These are phyloP conservation scores for Pherbina coryleti DNA, from an alignment of 2,888 invertebrate species.

Conservation along the genomic window DNA sequence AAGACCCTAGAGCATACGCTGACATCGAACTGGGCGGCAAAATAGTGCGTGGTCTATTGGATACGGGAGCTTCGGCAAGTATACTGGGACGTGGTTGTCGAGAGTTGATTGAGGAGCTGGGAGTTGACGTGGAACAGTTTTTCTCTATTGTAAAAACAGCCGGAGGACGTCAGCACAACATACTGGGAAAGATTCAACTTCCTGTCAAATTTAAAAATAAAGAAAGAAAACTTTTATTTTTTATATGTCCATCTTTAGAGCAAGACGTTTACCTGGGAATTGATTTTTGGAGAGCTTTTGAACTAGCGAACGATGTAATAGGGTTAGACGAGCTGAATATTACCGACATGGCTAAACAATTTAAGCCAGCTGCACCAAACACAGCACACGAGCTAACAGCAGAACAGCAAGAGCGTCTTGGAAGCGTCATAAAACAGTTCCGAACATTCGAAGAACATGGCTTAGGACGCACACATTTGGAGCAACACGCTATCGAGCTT, in stretches of 20 bases:
- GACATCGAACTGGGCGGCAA: not conserved
- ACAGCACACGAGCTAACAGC: not conserved
- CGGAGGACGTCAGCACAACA: not conserved
- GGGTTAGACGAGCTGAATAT: slow-evolving; percentile 15
- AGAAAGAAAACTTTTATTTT: not conserved
- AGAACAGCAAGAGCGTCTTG: not conserved
- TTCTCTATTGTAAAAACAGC: not conserved
- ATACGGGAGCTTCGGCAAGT: slow-evolving; percentile 18
- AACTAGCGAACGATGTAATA: slow-evolving; percentile 1
- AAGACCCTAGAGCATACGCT: not conserved
- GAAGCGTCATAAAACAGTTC: not conserved
- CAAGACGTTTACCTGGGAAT: slow-evolving; percentile 16
- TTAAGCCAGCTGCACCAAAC: not conserved
- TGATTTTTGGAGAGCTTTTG: slow-evolving; percentile 23
- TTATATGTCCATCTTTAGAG: slow-evolving; percentile 30
- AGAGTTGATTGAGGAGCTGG: too few species aligned
- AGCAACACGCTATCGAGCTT: too few species aligned
- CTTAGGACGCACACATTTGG: too few species aligned
- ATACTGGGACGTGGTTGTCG: not conserved
- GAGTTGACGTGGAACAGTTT: too few species aligned
- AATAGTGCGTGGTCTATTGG: not conserved
- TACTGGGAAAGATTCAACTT: not conserved
- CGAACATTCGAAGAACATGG: slow-evolving; percentile 19
- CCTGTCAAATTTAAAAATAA: not conserved
- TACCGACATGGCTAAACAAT: not conserved